Conservation (phyloP, 2,888 invertebrate species). For the Ellobium chinense region DNA sequence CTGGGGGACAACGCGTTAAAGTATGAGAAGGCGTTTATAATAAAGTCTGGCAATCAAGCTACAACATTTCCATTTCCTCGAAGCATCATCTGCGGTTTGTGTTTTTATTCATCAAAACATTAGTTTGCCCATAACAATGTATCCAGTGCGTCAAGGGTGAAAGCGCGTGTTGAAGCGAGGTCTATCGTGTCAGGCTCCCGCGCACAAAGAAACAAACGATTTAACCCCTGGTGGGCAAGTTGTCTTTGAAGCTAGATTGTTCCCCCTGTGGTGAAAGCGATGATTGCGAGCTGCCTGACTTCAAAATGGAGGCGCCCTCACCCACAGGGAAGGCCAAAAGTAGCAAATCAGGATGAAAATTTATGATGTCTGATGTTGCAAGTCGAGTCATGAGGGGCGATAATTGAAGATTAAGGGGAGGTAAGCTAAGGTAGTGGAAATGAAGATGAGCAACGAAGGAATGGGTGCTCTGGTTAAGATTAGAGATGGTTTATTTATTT, state of each 20-base stretch:
- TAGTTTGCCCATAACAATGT: neutral
- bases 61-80: no score
- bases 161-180: neutral
- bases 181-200: neutral
- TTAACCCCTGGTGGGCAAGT: neutral
- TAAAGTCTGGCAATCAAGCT: no score
- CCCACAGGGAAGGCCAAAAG: neutral
- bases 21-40: no score
- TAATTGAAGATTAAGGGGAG: constrained; percentile 9
- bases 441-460: neutral
- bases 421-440: neutral
- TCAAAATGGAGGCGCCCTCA: neutral
- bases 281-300: neutral
- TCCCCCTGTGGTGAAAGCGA: neutral
- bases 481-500: neutral
- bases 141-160: neutral
- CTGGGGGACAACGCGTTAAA: no score
- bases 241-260: neutral
- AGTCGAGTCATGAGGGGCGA: constrained; percentile 12
- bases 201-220: neutral
- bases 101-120: no score
- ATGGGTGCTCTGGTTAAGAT: neutral
- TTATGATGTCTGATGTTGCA: neutral
- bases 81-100: no score
- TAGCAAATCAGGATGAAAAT: constrained; percentile 2